phyloP scores from a whole-genome alignment of 23 tunicate genomes.

The Oikopleura vanhoeffeni region DNA sequence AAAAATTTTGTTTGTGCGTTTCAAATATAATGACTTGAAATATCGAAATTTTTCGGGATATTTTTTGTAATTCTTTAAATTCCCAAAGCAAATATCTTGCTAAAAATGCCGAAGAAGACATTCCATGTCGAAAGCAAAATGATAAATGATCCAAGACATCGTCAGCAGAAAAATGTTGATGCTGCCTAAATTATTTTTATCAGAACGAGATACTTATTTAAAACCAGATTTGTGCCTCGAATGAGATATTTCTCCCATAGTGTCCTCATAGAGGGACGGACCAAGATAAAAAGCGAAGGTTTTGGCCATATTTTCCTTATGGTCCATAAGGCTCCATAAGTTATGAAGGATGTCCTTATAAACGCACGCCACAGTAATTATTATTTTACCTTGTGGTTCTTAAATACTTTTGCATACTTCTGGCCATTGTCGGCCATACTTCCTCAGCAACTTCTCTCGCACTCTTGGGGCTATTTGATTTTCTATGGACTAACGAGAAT shows the following conservation, averaged over 20 bases:
- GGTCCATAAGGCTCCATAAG: too few relatives aligned
- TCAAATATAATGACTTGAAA: too few relatives aligned
- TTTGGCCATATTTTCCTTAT: too few relatives aligned
- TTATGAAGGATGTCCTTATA: not conserved
- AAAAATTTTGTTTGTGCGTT: too few relatives aligned
- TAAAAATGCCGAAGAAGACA: not conserved
- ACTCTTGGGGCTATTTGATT: not conserved
- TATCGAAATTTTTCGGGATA: too few relatives aligned
- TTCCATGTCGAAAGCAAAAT: not conserved
- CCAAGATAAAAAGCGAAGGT: too few relatives aligned
- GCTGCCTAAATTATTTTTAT: conserved; percentile 3
- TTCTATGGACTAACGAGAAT: not conserved
- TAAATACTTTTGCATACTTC: conserved; percentile 6
- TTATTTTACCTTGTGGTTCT: not conserved
- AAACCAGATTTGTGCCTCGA: too few relatives aligned
- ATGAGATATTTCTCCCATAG: too few relatives aligned
- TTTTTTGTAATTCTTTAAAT: not conserved
- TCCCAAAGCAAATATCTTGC: not conserved
- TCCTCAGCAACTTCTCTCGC: conserved; percentile 13
- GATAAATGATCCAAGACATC: conserved; percentile 1
- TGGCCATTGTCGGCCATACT: conserved; percentile 7
- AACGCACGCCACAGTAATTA: not conserved
- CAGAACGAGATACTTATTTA: too few relatives aligned
- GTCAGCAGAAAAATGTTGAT: not conserved
- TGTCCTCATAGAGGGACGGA: too few relatives aligned